Evolutionary conservation across 1,140 invertebrate genomes (phyloP).

Genomic region (Wiebesia pumilae): DNA sequence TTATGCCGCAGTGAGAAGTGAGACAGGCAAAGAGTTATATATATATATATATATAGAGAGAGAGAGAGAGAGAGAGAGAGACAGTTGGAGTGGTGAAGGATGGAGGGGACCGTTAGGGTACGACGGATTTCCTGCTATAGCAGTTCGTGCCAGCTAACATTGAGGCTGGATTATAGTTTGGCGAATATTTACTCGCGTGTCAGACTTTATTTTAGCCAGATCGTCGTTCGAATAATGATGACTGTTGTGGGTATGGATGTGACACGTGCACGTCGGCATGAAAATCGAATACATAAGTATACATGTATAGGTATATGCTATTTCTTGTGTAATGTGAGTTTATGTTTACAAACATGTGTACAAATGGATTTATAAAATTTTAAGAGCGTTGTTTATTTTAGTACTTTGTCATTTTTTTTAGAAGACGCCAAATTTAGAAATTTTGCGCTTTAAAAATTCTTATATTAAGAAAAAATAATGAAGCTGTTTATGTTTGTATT

Average conservation of each 20-base stretch:
- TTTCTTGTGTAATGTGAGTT: too few species aligned
- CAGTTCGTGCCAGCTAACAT: slow-evolving; percentile 31
- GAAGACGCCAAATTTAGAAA: too few species aligned
- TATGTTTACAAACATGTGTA: too few species aligned
- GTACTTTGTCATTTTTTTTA: too few species aligned
- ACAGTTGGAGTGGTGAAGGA: background rate
- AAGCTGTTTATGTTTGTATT: too few species aligned
- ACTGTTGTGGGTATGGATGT: slow-evolving; percentile 13
- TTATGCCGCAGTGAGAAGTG: slow-evolving; percentile 24
- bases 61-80: background rate
- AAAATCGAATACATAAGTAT: background rate
- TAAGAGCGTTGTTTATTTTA: too few species aligned
- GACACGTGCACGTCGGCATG: slow-evolving; percentile 32
- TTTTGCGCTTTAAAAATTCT: too few species aligned
- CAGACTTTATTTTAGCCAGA: slow-evolving; percentile 33
- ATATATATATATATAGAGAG: too few species aligned
- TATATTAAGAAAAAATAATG: too few species aligned
- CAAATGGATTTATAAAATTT: too few species aligned
- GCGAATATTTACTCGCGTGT: slow-evolving; percentile 29
- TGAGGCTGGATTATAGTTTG: slow-evolving; percentile 28
- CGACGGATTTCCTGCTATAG: slow-evolving; percentile 27
- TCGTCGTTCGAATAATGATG: slow-evolving; percentile 28
- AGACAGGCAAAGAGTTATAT: background rate
- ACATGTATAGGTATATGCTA: too few species aligned
- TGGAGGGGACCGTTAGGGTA: background rate